Base-by-base conservation (phyloP, 2,888 invertebrate species). In the Linnaemya vulpina region DNA sequence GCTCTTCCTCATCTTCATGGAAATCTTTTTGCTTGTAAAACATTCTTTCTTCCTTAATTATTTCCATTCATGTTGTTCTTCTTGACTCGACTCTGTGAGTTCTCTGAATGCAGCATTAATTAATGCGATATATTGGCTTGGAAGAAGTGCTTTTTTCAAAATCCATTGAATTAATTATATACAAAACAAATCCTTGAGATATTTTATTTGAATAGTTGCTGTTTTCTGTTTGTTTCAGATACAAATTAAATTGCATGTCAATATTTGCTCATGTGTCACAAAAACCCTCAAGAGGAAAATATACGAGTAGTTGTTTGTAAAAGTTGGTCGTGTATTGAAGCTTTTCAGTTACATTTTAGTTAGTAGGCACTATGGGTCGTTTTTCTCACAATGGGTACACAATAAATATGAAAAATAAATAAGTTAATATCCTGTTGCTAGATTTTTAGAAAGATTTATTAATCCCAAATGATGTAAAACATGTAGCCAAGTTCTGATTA, bases 261-360 rank as follows among this genome's bases (percentile, higher is more conserved):
- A 65, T 63, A 63, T 75, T 75, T 75, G 38, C 62, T 74, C 25
- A 74, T 53, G 38, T 62, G 38, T 40, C 40, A 10, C n/a, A 13
- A 74, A 38, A 25, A 30, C 20, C 30, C 25, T 46, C 13, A 25
- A 71, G n/a, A 25, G 13, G 7, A 17, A 51, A 35, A 30, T 5
- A 30, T 30, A 30, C 30, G 30, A 30, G 30, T 13, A 51, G 20
- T 20, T 20, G 38, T 53, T 25, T 55, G 0, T 55, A 25, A 55
- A 11, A 55, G 43, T 17, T 20, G n/a, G n/a, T n/a, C n/a, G n/a
- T n/a, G 38, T 15, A 46, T 17, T 46, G 2, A 43, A 40, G 22
- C 13, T 25, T 46, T 60, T 58, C n/a, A 30, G 17, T 30, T 46
- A 15, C n/a, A 17, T 5, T 17, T 49, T 1, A n/a, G 17, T 49